Percentiles rank a stretch among this genome's conserved stretches.
Conservation (phyloP, 1,140 invertebrate genomes). For the Danaus plexippus region DNA sequence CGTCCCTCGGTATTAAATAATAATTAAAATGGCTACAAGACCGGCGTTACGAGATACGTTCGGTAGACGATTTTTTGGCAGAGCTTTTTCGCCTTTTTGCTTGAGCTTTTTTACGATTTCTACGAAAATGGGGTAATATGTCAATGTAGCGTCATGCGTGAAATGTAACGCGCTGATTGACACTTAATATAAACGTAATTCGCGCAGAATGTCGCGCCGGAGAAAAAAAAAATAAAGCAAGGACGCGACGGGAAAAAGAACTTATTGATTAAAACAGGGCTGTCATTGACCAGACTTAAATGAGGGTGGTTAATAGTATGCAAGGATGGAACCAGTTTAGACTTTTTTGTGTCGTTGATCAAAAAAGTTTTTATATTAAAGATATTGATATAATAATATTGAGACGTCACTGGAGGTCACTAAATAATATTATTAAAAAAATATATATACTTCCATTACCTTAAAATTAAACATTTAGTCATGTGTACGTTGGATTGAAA, state of each 20-base stretch:
- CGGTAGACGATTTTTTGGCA: constrained; percentile 68
- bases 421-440: too few species aligned
- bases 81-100: constrained; percentile 67
- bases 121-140: constrained; percentile 42
- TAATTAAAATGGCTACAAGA: constrained; percentile 72
- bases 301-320: constrained; percentile 70
- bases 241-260: constrained; percentile 67
- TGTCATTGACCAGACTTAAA: constrained; percentile 71
- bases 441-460: too few species aligned
- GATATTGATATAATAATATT: too few species aligned
- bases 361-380: not conserved
- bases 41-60: constrained; percentile 63
- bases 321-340: constrained; percentile 45
- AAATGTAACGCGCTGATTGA: constrained; percentile 53
- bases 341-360: constrained; percentile 13
- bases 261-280: constrained; percentile 70
- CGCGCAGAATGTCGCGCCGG: constrained; percentile 67
- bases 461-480: too few species aligned
- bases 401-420: too few species aligned
- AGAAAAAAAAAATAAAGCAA: constrained; percentile 58
- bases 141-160: constrained; percentile 21
- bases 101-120: constrained; percentile 64
- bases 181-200: constrained; percentile 60
- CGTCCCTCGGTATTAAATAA: constrained; percentile 70
- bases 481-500: too few species aligned